phyloP scores from a whole-genome alignment of 2,888 invertebrate genomes.

The Biston betularia region DNA sequence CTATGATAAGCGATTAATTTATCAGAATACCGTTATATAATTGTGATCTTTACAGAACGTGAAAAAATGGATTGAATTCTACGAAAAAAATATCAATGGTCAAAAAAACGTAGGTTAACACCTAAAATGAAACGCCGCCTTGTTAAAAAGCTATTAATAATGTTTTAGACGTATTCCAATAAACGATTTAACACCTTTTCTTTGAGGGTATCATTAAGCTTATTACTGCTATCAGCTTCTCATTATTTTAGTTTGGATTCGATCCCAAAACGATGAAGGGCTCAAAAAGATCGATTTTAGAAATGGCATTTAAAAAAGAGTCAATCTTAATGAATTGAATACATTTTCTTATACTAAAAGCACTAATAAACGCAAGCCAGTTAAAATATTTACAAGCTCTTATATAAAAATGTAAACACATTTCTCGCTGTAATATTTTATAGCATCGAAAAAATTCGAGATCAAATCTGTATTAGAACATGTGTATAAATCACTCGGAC shows the following conservation, averaged over 20 bases:
- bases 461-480: conserved; percentile 55
- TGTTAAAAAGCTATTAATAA: conserved; percentile 85
- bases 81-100: conserved; percentile 1
- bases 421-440: conserved; percentile 17
- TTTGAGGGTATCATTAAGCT: conserved; percentile 81
- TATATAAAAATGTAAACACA: conserved; percentile 1
- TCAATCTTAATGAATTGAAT: background rate
- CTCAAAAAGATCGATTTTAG: conserved; percentile 19
- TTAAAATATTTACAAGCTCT: background rate
- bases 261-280: conserved; percentile 47
- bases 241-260: conserved; percentile 56
- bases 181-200: conserved; percentile 86
- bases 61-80: background rate
- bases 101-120: conserved; percentile 65
- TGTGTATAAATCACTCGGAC: conserved; percentile 50
- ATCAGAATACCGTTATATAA: background rate
- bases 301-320: conserved; percentile 22
- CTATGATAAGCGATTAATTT: background rate
- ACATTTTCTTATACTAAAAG: background rate
- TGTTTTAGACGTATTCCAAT: conserved; percentile 82
- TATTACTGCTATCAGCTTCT: conserved; percentile 66
- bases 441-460: conserved; percentile 40
- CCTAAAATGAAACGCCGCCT: conserved; percentile 73
- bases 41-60: background rate
- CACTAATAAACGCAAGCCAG: background rate